Evolutionary conservation across 2,113 vertebrate species (phyloP).

Genomic region (Chiloscyllium plagiosum): DNA sequence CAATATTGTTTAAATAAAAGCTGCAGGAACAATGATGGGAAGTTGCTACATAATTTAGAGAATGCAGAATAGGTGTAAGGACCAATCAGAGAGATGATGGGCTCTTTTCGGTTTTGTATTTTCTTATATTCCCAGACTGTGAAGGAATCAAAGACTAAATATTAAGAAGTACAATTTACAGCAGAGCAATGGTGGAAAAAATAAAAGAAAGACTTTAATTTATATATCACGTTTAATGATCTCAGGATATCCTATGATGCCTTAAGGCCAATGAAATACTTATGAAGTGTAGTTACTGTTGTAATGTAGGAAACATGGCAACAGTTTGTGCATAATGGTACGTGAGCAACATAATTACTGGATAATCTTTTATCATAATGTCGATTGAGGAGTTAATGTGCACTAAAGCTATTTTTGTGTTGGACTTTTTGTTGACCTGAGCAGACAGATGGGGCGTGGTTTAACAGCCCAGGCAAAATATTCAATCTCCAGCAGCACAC

Average conservation of each 20-base stretch:
- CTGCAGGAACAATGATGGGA: background rate
- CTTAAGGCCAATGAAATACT: background rate
- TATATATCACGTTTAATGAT: too few species aligned
- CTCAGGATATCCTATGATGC: background rate
- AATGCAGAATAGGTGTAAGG: background rate
- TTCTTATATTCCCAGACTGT: background rate
- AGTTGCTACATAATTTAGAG: background rate
- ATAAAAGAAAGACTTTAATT: background rate
- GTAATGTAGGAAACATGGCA: background rate
- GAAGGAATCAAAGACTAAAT: background rate
- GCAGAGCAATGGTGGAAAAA: too few species aligned
- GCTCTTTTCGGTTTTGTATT: background rate
- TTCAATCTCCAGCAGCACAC: background rate
- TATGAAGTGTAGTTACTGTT: background rate
- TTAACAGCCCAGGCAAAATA: background rate
- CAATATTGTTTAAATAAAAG: background rate
- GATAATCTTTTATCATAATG: background rate
- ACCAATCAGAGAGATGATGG: background rate
- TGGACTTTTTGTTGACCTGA: background rate
- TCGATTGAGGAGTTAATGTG: background rate
- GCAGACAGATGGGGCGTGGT: background rate
- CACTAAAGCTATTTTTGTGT: background rate
- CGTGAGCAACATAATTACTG: background rate
- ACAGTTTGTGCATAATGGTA: background rate
- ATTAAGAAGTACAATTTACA: background rate